A percentile compares a stretch with the other conserved stretches of the same genome.
Conservation (phyloP, 2,113 vertebrate genomes). For the Odobenus rosmarus region DNA sequence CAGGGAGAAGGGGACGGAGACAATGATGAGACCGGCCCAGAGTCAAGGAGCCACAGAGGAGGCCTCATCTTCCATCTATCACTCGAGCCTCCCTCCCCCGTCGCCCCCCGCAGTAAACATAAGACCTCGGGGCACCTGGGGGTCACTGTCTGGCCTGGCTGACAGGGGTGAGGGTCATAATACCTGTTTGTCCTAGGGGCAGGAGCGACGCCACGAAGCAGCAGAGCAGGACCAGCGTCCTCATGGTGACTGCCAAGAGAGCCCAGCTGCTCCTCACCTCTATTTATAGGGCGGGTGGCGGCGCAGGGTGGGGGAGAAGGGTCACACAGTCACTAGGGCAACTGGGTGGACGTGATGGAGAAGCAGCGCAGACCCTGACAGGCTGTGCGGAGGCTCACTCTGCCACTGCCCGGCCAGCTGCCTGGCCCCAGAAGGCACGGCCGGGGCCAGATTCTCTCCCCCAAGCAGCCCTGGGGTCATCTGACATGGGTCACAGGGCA, state of each 20-base stretch:
- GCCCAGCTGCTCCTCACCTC: slow-evolving; percentile 75
- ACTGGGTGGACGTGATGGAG: slow-evolving; percentile 61
- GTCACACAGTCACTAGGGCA: slow-evolving; percentile 80
- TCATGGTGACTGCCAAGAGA: slow-evolving; percentile 86
- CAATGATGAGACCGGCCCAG: neutral
- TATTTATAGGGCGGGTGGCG: slow-evolving; percentile 80
- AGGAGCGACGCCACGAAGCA: slow-evolving; percentile 82
- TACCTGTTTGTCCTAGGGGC: slow-evolving; percentile 83
- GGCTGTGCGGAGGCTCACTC: neutral
- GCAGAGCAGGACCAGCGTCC: slow-evolving; percentile 82
- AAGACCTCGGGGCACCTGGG: neutral
- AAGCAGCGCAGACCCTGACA: slow-evolving; percentile 25
- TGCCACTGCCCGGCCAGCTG: neutral
- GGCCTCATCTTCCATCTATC: neutral
- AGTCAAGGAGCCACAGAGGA: neutral
- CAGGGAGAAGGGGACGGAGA: neutral
- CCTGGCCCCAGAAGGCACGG: neutral
- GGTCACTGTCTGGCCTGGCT: neutral
- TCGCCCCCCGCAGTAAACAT: neutral
- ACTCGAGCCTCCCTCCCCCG: neutral
- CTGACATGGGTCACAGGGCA: neutral
- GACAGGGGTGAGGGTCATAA: slow-evolving; percentile 57
- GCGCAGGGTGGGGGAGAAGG: slow-evolving; percentile 58
- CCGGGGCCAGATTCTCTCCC: neutral
- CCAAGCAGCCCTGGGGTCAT: neutral